Conservation (phyloP, 2,888 invertebrate species). For the Leucophenga montana region DNA sequence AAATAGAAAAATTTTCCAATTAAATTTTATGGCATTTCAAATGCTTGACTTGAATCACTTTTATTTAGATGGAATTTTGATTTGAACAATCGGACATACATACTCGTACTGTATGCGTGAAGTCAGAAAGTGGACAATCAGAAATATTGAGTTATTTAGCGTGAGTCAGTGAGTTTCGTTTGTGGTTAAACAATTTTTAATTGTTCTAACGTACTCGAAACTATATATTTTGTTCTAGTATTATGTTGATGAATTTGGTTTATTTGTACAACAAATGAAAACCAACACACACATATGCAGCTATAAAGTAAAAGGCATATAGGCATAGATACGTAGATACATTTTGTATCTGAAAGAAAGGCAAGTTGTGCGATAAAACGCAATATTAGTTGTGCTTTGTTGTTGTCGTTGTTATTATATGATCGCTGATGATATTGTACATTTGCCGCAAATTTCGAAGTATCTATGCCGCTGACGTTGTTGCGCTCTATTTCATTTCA, state of each 20-base stretch:
- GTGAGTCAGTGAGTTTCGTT: conserved; percentile 33
- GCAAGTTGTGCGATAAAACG: background rate
- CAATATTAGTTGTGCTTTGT: conserved; percentile 10
- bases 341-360: background rate
- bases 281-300: conserved; percentile 33
- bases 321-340: background rate
- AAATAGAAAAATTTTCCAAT: too few species aligned
- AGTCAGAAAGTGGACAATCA: conserved; percentile 17
- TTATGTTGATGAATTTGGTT: conserved; percentile 40
- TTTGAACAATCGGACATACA: too few species aligned
- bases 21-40: too few species aligned
- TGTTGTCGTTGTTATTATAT: too few species aligned
- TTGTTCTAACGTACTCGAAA: too few species aligned
- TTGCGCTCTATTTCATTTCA: too few species aligned
- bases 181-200: conserved; percentile 16
- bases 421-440: too few species aligned
- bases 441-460: too few species aligned
- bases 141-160: conserved; percentile 59
- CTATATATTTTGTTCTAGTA: conserved; percentile 20
- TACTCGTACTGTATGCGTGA: too few species aligned
- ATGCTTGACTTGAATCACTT: too few species aligned
- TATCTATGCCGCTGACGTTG: too few species aligned
- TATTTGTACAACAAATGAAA: conserved; percentile 60
- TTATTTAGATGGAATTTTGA: too few species aligned
- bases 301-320: background rate